phyloP scores from a whole-genome alignment of 2,113 vertebrate species.

The Carettochelys insculpta region DNA sequence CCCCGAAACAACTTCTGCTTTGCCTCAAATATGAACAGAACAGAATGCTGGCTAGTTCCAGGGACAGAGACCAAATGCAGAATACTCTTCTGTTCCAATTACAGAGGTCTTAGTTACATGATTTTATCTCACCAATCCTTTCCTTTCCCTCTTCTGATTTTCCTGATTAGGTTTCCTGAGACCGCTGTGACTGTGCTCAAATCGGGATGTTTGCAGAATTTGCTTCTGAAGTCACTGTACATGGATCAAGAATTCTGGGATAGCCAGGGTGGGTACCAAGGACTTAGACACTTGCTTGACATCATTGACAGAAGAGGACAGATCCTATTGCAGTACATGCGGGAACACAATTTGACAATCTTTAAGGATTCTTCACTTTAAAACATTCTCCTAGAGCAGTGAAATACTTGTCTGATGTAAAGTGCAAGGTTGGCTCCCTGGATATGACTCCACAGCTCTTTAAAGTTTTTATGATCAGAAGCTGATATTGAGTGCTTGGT shows the following conservation, averaged over 20 bases:
- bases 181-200: conserved; percentile 75
- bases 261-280: conserved; percentile 75
- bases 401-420: accelerated
- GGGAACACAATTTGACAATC: conserved; percentile 71
- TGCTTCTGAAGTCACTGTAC: conserved; percentile 84
- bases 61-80: not conserved
- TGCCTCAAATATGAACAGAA: not conserved
- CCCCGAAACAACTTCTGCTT: not conserved
- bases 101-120: not conserved
- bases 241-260: conserved; percentile 88
- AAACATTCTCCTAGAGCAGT: accelerated
- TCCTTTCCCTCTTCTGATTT: not conserved
- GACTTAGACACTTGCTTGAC: conserved; percentile 76
- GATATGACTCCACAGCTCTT: accelerated
- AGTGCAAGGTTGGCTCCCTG: not conserved
- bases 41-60: not conserved
- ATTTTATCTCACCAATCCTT: not conserved
- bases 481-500: accelerated
- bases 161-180: conserved; percentile 82
- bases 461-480: accelerated
- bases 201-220: conserved; percentile 84
- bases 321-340: conserved; percentile 82
- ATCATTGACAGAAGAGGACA: conserved; percentile 79
- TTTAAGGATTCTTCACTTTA: conserved; percentile 29
- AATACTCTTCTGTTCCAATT: not conserved